Conservation (phyloP, 2,797 vertebrate species). For the Trematomus bernacchii region DNA sequence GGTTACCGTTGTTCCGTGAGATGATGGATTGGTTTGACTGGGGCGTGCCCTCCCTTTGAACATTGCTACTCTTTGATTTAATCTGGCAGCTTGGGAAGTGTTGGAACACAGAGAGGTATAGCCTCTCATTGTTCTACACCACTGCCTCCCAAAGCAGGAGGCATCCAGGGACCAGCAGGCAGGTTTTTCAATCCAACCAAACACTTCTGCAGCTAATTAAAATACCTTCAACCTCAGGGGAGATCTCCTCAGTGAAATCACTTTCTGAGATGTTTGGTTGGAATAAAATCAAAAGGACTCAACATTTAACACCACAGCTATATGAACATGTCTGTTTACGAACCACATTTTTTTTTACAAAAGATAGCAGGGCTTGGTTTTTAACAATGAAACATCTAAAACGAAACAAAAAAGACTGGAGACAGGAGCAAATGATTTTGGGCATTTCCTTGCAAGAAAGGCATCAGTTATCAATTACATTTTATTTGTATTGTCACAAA, state of each 20-base stretch:
- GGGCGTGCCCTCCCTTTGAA: constrained; percentile 64
- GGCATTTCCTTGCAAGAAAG: too few relatives aligned
- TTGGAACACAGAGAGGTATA: constrained; percentile 48
- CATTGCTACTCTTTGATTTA: constrained; percentile 62
- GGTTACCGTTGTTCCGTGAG: constrained; percentile 61
- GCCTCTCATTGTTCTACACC: constrained; percentile 55
- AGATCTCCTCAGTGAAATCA: constrained; percentile 32
- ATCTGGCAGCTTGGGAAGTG: constrained; percentile 58
- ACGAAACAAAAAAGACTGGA: too few relatives aligned
- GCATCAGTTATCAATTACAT: too few relatives aligned
- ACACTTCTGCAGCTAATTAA: constrained; percentile 56
- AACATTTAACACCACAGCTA: constrained; percentile 1
- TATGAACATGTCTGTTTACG: too few relatives aligned
- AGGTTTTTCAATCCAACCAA: constrained; percentile 50
- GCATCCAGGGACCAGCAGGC: constrained; percentile 26
- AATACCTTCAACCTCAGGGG: constrained; percentile 41
- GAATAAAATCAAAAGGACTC: constrained; percentile 21
- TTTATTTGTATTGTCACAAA: too few relatives aligned
- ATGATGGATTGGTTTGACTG: constrained; percentile 67
- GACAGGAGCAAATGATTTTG: too few relatives aligned
- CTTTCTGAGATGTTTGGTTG: constrained; percentile 33
- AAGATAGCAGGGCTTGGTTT: too few relatives aligned
- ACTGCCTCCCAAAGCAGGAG: constrained; percentile 30
- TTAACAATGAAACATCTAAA: too few relatives aligned
- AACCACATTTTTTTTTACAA: too few relatives aligned